Evolutionary conservation across 2,888 invertebrate genomes (phyloP), one percentile per base, ranked within the genome.

Genomic region (Cybosia mesomella): DNA sequence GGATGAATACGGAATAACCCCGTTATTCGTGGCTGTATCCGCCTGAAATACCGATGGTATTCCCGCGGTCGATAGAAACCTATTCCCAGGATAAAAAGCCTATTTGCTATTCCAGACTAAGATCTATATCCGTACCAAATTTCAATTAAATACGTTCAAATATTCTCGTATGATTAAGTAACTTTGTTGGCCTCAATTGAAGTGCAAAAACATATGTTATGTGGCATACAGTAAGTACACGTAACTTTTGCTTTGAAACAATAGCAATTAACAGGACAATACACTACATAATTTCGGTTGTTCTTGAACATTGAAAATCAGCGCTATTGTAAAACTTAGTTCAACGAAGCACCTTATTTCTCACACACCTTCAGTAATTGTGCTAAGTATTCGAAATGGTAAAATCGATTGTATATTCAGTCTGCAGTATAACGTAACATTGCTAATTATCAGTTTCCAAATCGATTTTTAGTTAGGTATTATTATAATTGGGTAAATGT

Each of bases 361-460:
- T 10, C 49, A 39, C 24, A 39, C 28, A 60, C 49, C 53, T n/a
- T 49, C 10, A 58, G 53, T 71, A 73, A 80, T 71, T 64, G n/a
- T 67, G 73, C 73, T 75, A 79, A 80, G 22, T 67, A 68, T 60
- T 64, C 73, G 68, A 67, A 72, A 66, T 72, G 39, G 68, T 72
- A 70, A 70, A 67, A 77, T 71, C 71, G 70, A 66, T 64, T 32
- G 34, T 32, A 18, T 4, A 10, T 21, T 15, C 21, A 39, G 11
- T 21, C 13, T 57, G 21, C 21, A n/a, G 21, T 24, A 58, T 28
- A n/a, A 58, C 10, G 57, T 5, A 57, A 58, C 28, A 43, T 32
- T 18, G 18, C 24, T n/a, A 24, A 55, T 55, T 55, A 22, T 24
- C 13, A 5, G 10, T 24, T 24, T 24, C 28, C 24, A 24, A 28